Percentiles rank a stretch among this genome's conserved stretches.
These are phyloP conservation scores for Liopterus haemorrhoidalis DNA, from an alignment of 2,888 invertebrate genomes.

Conservation along the genomic window DNA sequence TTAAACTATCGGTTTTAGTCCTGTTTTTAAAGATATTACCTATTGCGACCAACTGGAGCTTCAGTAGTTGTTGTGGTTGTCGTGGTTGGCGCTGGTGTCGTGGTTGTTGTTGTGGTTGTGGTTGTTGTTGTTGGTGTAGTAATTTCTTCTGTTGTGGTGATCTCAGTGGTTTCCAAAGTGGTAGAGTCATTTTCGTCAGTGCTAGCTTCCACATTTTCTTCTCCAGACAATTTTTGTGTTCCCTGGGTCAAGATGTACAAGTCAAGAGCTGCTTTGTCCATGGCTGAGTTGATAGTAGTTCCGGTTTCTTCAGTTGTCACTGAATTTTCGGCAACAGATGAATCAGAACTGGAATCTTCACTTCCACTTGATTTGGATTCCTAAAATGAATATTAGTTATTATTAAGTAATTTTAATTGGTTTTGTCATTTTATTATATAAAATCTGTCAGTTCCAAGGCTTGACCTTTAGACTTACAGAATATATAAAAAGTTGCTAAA, in stretches of 20 bases:
- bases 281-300: slow-evolving; percentile 61
- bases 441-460: too few relatives aligned
- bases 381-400: slow-evolving; percentile 10
- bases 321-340: slow-evolving; percentile 26
- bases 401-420: too few relatives aligned
- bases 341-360: slow-evolving; percentile 39
- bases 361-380: slow-evolving; percentile 37
- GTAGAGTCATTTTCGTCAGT: slow-evolving; percentile 36
- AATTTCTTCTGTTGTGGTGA: slow-evolving; percentile 48
- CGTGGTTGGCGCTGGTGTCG: slow-evolving; percentile 38
- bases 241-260: slow-evolving; percentile 71
- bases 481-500: too few relatives aligned
- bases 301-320: slow-evolving; percentile 48
- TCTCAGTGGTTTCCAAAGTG: slow-evolving; percentile 45
- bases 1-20: too few relatives aligned
- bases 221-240: slow-evolving; percentile 50
- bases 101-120: slow-evolving; percentile 47
- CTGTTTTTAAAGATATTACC: too few relatives aligned
- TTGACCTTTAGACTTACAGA: too few relatives aligned
- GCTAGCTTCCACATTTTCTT: slow-evolving; percentile 36
- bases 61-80: slow-evolving; percentile 26
- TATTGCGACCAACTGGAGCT: slow-evolving; percentile 12
- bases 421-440: too few relatives aligned
- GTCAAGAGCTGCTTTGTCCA: slow-evolving; percentile 78
- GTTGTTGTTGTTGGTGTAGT: slow-evolving; percentile 49